phyloP scores from a whole-genome alignment of 1,140 invertebrate genomes.

The Drosophila melanogaster region Release_6_plus_ISO1_MT NC_004354.4:8833001-8833500 shows the following conservation, averaged over 20 bases:
- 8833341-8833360: neutral
- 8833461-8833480: conserved; percentile 9
- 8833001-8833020: no score
- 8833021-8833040: no score
- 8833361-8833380: conserved; percentile 25
- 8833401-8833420: conserved; percentile 2
- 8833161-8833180: conserved; percentile 59
- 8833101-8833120: conserved; percentile 19
- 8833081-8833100: neutral
- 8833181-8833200: conserved; percentile 53
- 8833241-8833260: conserved; percentile 17
- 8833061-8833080: neutral
- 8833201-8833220: conserved; percentile 41
- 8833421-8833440: conserved; percentile 27
- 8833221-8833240: conserved; percentile 1
- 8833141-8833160: conserved; percentile 57
- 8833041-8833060: no score
- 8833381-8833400: conserved; percentile 34
- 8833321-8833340: neutral
- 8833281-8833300: conserved; percentile 37
- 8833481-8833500: conserved; percentile 47
- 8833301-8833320: conserved; percentile 30
- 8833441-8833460: conserved; percentile 19
- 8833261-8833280: conserved; percentile 51
- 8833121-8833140: conserved; percentile 43